These are phyloP conservation scores for Leuciscus waleckii DNA, from an alignment of 2,797 vertebrate species.

Conservation along the genomic window DNA sequence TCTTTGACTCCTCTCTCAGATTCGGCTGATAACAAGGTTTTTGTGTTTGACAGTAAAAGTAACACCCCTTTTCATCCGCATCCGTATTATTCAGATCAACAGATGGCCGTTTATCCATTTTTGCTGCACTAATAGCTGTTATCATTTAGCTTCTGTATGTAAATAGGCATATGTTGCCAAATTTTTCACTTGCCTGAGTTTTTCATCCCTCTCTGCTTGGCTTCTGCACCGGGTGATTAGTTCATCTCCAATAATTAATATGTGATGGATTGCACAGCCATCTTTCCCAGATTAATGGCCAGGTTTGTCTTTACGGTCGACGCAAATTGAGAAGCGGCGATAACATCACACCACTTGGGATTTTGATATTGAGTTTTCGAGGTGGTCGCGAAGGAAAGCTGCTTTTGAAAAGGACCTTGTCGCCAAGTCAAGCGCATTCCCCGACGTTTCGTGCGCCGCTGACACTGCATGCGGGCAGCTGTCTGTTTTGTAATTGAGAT, in stretches of 20 bases:
- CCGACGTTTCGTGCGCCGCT: constrained; percentile 19
- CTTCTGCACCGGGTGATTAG: constrained; percentile 61
- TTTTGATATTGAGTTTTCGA: constrained; percentile 54
- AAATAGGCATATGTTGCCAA: constrained; percentile 63
- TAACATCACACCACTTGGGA: constrained; percentile 47
- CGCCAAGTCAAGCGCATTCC: constrained; percentile 50
- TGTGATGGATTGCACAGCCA: constrained; percentile 59
- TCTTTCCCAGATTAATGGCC: constrained; percentile 58
- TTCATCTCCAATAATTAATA: constrained; percentile 65
- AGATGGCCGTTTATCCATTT: constrained; percentile 64
- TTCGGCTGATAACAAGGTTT: constrained; percentile 52
- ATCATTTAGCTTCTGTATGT: constrained; percentile 60
- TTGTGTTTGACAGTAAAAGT: constrained; percentile 55
- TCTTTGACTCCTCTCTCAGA: constrained; percentile 54
- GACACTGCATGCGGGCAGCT: constrained; percentile 74
- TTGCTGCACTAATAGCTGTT: constrained; percentile 62
- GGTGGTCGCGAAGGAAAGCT: constrained; percentile 31
- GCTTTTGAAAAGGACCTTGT: constrained; percentile 44
- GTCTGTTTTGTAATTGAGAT: constrained; percentile 97
- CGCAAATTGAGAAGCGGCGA: constrained; percentile 53
- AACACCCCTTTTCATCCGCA: constrained; percentile 47
- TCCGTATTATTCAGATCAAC: constrained; percentile 60
- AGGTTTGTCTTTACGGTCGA: constrained; percentile 47
- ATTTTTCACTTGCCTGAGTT: constrained; percentile 58
- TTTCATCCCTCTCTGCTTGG: constrained; percentile 54